Evolutionary conservation across 2,113 vertebrate genomes (phyloP), one percentile per base, ranked within the genome.

Genomic region (Otolemur garnettii): DNA sequence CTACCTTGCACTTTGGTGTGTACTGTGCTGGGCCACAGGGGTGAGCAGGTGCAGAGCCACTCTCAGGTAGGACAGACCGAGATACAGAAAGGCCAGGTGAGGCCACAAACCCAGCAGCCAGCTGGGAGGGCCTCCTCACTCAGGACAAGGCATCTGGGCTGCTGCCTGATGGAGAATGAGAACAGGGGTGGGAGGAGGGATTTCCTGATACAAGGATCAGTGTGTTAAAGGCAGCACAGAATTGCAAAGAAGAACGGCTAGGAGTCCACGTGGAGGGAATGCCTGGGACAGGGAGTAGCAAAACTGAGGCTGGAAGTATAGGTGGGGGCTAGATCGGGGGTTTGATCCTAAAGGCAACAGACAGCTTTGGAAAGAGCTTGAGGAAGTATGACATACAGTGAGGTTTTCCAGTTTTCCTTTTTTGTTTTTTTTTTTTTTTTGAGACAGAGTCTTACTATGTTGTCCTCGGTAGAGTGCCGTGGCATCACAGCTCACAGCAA

Each of bases 311-410:
- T 62, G 33, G 24, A 50, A 28, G 38, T 4, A 18, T 0, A 71
- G 74, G 26, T 17, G 57, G 26, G 9, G 7, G 5, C 14, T 6
- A 24, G 50, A 77, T 53, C 12, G 15, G 7, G 35, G 17, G 24
- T 64, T 62, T 77, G 33, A 64, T 55, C 17, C 5, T 75, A 50
- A 42, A 24, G 15, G n/a, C 7, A 53, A 7, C 6, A 30, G 22
- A 81, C 28, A 69, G 22, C 17, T 81, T 57, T 13, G 15, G 28
- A 26, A 90, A 17, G 3, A 15, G 6, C 11, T 57, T 33, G 10
- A 57, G 45, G 2, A 2, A 18, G n/a, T 2, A 50, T 4, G 4
- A 6, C 24, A 15, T 30, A 28, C 0, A 7, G 74, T 50, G 45
- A 50, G 45, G 45, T 50, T 50, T 50, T 9, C 45, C 45, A 50